Percentiles rank a stretch among this genome's conserved stretches.
Evolutionary conservation across 2,797 vertebrate species (phyloP).

Genomic region (Fundulus diaphanus): DNA sequence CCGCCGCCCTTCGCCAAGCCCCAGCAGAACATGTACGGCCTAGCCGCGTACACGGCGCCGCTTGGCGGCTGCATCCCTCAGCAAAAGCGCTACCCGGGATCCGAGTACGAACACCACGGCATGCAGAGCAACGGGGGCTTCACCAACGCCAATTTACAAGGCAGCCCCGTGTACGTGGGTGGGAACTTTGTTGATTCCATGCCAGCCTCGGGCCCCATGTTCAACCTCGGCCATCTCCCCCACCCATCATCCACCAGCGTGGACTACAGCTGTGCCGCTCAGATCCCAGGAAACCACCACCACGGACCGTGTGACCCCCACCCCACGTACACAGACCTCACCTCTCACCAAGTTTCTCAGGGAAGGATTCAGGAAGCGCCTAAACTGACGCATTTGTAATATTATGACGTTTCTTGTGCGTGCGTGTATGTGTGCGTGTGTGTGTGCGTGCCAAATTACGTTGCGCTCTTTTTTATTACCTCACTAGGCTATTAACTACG

Average conservation of each 20-base stretch:
- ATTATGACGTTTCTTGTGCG: slow-evolving; percentile 65
- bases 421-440: slow-evolving; percentile 48
- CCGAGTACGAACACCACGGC: slow-evolving; percentile 96
- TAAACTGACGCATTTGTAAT: slow-evolving; percentile 99
- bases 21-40: slow-evolving; percentile 98
- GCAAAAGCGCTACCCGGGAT: slow-evolving; percentile 95
- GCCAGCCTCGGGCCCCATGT: slow-evolving; percentile 98
- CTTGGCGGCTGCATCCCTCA: slow-evolving; percentile 96
- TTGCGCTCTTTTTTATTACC: slow-evolving; percentile 93
- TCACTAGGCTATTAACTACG: slow-evolving; percentile 90
- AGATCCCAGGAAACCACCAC: slow-evolving; percentile 98
- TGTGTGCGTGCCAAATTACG: slow-evolving; percentile 68
- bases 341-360: slow-evolving; percentile 98
- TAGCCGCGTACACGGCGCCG: slow-evolving; percentile 98
- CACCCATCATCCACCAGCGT: slow-evolving; percentile 99
- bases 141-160: slow-evolving; percentile 94
- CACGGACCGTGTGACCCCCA: slow-evolving; percentile 99
- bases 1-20: slow-evolving; percentile 96
- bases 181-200: slow-evolving; percentile 99
- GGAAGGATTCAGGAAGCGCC: slow-evolving; percentile 99
- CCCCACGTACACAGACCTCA: slow-evolving; percentile 99
- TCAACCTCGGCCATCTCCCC: slow-evolving; percentile 98
- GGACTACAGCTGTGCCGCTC: slow-evolving; percentile 99
- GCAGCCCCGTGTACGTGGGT: slow-evolving; percentile 98
- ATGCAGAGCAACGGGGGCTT: slow-evolving; percentile 94